Base-by-base conservation (phyloP, 2,113 vertebrate genomes). In the Paramormyrops kingsleyae region DNA sequence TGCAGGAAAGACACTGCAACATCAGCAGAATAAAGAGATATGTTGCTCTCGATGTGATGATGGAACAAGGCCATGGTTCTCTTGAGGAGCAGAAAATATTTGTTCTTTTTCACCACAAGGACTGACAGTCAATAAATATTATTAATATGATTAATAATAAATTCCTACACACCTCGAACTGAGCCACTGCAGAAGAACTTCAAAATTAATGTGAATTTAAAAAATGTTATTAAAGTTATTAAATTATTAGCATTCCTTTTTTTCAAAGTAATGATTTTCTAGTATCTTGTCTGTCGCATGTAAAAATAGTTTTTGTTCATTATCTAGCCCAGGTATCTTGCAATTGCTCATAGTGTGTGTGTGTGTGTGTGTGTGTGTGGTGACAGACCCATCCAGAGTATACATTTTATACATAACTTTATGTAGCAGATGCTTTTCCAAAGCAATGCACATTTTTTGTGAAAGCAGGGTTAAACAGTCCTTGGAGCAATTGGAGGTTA, bases 61-160 rank as follows among this genome's bases (percentile, higher is more conserved):
- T 84, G 83, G 83, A 84, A 24, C 39, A 84, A 47, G 42, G 44
- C 83, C 44, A 84, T n/a, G 39, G 17, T 83, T 24, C 77, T 83
- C 39, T 44, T 17, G 35, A 83, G 31, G 19, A 83, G 77, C 77
- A 83, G 77, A 83, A 83, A 6, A 83, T 83, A 83, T 83, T 83
- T 83, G 19, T 83, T 44, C 39, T 83, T 83, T 83, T 83, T 44
- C 31, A 42, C 42, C 42, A 83, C 42, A 83, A 83, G 77, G 39
- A 19, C 77, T 83, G 31, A 42, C 83, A 84, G 42, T 84, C 83
- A 84, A n/a, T 84, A 84, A 84, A 44, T 84, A 84, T 84, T 6
- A 46, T 83, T 84, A 84, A 47, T 6, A 46, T 83, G 77, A 42
- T 83, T 83, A 42, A 83, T 44, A 83, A 83, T 83, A 21, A 21